Evolutionary conservation across 2,113 vertebrate genomes (phyloP).

Genomic region (Hepsetus odoe): DNA sequence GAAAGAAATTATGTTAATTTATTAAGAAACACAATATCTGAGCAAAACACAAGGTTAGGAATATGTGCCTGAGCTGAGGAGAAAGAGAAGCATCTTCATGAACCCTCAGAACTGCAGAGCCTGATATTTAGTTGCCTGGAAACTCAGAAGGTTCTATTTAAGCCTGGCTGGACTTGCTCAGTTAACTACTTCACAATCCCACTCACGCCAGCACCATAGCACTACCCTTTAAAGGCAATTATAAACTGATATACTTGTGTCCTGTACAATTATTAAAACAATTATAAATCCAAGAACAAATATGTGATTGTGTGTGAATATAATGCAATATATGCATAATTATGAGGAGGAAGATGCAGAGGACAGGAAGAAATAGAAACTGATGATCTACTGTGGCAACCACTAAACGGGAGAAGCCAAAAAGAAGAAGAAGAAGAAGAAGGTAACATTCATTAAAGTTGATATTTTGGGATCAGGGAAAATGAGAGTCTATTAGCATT

Average conservation of each 20-base stretch:
- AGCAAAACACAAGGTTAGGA: constrained; percentile 17
- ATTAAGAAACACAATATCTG: background rate
- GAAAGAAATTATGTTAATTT: background rate
- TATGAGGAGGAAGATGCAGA: too few relatives aligned
- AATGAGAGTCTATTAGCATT: too few relatives aligned
- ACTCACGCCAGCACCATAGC: background rate
- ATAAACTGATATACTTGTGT: background rate
- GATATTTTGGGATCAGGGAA: too few relatives aligned
- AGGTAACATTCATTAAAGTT: too few relatives aligned
- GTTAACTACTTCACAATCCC: constrained; percentile 22
- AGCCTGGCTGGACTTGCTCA: constrained; percentile 2
- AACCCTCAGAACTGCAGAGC: constrained; percentile 1
- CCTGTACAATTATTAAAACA: too few relatives aligned
- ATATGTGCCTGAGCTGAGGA: constrained; percentile 1
- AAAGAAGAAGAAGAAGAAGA: too few relatives aligned
- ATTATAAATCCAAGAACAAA: too few relatives aligned
- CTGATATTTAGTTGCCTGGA: constrained; percentile 30
- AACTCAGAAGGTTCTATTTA: constrained; percentile 14
- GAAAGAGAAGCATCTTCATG: constrained; percentile 4
- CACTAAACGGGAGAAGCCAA: too few relatives aligned
- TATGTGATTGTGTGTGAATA: too few relatives aligned
- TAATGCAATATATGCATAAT: too few relatives aligned
- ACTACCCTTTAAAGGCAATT: background rate
- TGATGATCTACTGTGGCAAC: too few relatives aligned
- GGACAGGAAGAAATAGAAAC: too few relatives aligned